A percentile compares a stretch with the other conserved stretches of the same genome.
Evolutionary conservation across 2,113 vertebrate genomes (phyloP).

Genomic region (Chascanopsetta lugubris): DNA sequence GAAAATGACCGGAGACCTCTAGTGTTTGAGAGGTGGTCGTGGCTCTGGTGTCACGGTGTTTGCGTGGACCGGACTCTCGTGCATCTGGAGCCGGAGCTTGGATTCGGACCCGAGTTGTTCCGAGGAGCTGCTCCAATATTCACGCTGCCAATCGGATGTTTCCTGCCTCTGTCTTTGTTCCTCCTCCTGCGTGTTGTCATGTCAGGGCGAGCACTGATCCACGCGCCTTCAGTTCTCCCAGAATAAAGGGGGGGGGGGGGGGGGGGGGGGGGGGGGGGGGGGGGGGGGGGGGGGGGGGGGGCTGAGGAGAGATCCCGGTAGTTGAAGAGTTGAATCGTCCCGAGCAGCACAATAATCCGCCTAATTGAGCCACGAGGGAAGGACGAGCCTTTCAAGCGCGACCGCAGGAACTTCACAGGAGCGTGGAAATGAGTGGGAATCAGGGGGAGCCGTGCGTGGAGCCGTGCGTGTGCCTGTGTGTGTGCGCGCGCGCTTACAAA

Average conservation of each 20-base stretch:
- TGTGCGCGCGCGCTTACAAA: slow-evolving; percentile 71
- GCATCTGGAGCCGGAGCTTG: slow-evolving; percentile 36
- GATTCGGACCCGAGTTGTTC: slow-evolving; percentile 64
- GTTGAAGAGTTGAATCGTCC: slow-evolving; percentile 85
- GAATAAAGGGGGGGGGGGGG: background rate
- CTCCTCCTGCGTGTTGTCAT: slow-evolving; percentile 51
- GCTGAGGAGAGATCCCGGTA: slow-evolving; percentile 66
- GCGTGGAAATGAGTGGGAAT: slow-evolving; percentile 72
- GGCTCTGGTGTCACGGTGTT: no score
- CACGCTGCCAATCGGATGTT: slow-evolving; percentile 53
- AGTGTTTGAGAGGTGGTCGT: no score
- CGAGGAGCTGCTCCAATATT: slow-evolving; percentile 64
- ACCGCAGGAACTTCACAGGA: slow-evolving; percentile 77
- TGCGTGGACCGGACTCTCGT: no score
- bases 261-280: background rate
- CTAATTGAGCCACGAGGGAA: slow-evolving; percentile 97
- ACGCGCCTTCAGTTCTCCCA: slow-evolving; percentile 48
- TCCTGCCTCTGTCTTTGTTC: slow-evolving; percentile 62
- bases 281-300: slow-evolving; percentile 14
- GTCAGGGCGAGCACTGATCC: slow-evolving; percentile 55
- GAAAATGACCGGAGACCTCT: no score
- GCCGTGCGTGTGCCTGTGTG: slow-evolving; percentile 16
- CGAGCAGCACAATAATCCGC: slow-evolving; percentile 94
- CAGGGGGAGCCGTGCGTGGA: slow-evolving; percentile 55
- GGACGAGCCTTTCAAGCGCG: slow-evolving; percentile 82